These are phyloP conservation scores for Drosophila borealis DNA, from an alignment of 2,888 invertebrate species.

Conservation along the genomic window DNA sequence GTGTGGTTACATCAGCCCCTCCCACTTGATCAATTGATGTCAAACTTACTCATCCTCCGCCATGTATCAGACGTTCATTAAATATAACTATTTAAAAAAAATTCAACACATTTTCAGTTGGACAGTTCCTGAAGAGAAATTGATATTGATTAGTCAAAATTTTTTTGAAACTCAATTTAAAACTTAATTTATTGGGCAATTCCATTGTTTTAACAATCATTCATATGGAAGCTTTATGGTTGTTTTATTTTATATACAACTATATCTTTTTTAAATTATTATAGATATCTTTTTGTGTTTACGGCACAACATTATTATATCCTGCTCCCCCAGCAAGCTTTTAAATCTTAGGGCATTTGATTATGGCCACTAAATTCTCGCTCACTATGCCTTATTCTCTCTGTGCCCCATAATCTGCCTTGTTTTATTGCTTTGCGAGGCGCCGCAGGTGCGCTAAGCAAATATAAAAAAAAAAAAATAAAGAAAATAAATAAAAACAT, in stretches of 20 bases:
- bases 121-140: too few relatives aligned
- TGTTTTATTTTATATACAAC: neutral
- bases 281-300: neutral
- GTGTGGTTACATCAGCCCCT: neutral
- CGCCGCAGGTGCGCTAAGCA: slow-evolving; percentile 69
- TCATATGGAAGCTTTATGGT: too few relatives aligned
- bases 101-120: too few relatives aligned
- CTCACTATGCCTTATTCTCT: slow-evolving; percentile 7
- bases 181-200: too few relatives aligned
- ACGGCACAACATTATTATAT: neutral
- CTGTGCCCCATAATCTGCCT: slow-evolving; percentile 24
- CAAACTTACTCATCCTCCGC: neutral
- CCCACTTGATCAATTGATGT: neutral
- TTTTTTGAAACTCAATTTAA: too few relatives aligned
- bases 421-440: slow-evolving; percentile 48
- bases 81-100: neutral
- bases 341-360: slow-evolving; percentile 48
- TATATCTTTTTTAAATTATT: neutral
- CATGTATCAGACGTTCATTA: neutral
- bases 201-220: too few relatives aligned
- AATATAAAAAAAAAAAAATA: slow-evolving; percentile 66
- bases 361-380: slow-evolving; percentile 44
- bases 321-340: neutral
- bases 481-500: slow-evolving; percentile 57
- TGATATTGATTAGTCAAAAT: too few relatives aligned